Conservation (phyloP, 37 sponge, comb jelly and placozoan species). For the Aplysina aerophoba region DNA sequence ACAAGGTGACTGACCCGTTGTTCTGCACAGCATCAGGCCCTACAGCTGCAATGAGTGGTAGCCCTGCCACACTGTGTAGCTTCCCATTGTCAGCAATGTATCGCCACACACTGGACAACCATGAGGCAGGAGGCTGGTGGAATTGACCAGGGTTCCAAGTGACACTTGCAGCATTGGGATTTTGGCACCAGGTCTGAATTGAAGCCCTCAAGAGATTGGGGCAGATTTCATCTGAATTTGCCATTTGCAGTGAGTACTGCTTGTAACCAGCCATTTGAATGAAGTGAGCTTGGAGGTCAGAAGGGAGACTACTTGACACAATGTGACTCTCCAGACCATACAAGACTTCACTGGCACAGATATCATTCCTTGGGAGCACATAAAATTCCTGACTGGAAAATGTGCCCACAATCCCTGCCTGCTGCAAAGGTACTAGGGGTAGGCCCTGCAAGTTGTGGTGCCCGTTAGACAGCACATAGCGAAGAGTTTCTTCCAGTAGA, state of each 20-base stretch:
- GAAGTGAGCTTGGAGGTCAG: not conserved
- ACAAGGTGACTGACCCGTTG: not conserved
- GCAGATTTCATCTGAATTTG: conserved; percentile 19
- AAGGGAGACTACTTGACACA: not conserved
- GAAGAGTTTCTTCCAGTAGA: conserved; percentile 43
- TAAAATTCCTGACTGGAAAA: not conserved
- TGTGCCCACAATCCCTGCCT: conserved; percentile 17
- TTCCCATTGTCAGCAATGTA: conserved; percentile 17
- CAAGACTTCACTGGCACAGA: not conserved
- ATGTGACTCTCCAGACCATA: not conserved
- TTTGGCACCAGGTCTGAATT: conserved; percentile 40
- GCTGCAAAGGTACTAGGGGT: conserved; percentile 41
- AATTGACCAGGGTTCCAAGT: conserved; percentile 39
- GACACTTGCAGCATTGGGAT: not conserved
- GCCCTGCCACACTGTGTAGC: not conserved
- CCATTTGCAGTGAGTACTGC: conserved; percentile 10
- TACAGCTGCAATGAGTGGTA: conserved; percentile 27
- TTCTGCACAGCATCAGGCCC: too few relatives aligned
- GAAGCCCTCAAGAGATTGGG: conserved; percentile 18
- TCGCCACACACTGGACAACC: conserved; percentile 56
- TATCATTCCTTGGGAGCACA: not conserved
- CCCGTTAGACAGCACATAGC: conserved; percentile 10
- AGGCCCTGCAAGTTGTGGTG: conserved; percentile 17
- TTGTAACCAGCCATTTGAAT: not conserved
- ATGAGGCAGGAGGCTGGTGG: conserved; percentile 42